phyloP scores from a whole-genome alignment of 2,797 vertebrate species.

The Pteronotus mesoamericanus region DNA sequence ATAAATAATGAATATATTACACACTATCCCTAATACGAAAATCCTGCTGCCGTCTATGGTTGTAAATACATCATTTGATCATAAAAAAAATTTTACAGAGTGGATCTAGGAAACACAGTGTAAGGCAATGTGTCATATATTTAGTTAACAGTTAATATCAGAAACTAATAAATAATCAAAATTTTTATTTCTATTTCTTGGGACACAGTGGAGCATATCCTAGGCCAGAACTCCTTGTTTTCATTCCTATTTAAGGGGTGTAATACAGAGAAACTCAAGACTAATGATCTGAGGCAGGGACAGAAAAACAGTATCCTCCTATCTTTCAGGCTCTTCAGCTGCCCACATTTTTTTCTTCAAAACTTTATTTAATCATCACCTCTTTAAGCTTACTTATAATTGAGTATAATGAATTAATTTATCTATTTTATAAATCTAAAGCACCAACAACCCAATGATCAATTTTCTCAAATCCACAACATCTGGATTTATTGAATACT shows the following conservation, averaged over 20 bases:
- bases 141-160: not conserved
- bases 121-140: not conserved
- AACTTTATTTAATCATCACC: not conserved
- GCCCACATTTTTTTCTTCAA: not conserved
- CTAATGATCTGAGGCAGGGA: not conserved
- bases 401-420: not conserved
- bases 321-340: not conserved
- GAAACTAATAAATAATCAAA: not conserved
- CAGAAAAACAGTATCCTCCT: not conserved
- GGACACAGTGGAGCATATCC: not conserved
- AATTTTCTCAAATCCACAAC: not conserved
- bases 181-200: not conserved
- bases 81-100: not conserved
- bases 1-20: not conserved
- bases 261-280: not conserved
- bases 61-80: not conserved
- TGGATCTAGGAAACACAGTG: not conserved
- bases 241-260: not conserved
- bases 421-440: not conserved
- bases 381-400: not conserved
- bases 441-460: not conserved
- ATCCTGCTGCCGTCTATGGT: not conserved
- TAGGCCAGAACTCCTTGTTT: not conserved
- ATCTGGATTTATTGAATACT: not conserved
- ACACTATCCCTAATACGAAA: not conserved